These are phyloP conservation scores for Schizopygopsis malacanthus DNA, from an alignment of 2,797 vertebrate species.

Conservation along the genomic window DNA sequence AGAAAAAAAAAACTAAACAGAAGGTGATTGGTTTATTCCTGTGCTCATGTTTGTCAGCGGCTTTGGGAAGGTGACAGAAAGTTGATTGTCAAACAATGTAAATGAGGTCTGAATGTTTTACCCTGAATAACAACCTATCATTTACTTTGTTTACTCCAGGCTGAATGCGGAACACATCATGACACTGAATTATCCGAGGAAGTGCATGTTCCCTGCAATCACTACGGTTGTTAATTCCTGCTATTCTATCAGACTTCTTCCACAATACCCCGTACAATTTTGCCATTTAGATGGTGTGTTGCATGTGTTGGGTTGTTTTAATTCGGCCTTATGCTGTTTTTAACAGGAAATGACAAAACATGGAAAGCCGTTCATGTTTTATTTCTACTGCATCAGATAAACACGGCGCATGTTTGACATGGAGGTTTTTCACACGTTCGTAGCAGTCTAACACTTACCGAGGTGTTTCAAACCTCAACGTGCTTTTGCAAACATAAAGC, in stretches of 20 bases:
- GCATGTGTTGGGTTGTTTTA: conserved; percentile 28
- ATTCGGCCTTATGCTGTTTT: conserved; percentile 44
- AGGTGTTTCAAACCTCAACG: conserved; percentile 69
- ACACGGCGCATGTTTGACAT: conserved; percentile 47
- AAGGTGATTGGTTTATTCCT: conserved; percentile 48
- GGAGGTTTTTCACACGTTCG: conserved; percentile 53
- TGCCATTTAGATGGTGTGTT: conserved; percentile 10
- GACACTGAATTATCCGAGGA: conserved; percentile 43
- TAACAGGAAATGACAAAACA: conserved; percentile 38
- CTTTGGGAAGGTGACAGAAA: conserved; percentile 49
- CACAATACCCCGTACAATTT: conserved; percentile 24
- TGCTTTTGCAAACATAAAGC: conserved; percentile 77
- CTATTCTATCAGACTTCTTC: conserved; percentile 35
- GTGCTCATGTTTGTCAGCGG: conserved; percentile 35
- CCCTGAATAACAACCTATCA: conserved; percentile 58
- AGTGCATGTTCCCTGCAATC: conserved; percentile 29
- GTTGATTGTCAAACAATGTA: conserved; percentile 56
- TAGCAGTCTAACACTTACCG: conserved; percentile 65
- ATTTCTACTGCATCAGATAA: conserved; percentile 42
- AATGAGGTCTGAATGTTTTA: conserved; percentile 60
- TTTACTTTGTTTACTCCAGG: conserved; percentile 50
- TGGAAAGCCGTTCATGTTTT: conserved; percentile 29
- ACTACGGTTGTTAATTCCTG: background rate
- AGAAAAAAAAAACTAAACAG: background rate
- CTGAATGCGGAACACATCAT: conserved; percentile 56